phyloP scores from a whole-genome alignment of 2,113 vertebrate species.

The Tachysurus vachellii region DNA sequence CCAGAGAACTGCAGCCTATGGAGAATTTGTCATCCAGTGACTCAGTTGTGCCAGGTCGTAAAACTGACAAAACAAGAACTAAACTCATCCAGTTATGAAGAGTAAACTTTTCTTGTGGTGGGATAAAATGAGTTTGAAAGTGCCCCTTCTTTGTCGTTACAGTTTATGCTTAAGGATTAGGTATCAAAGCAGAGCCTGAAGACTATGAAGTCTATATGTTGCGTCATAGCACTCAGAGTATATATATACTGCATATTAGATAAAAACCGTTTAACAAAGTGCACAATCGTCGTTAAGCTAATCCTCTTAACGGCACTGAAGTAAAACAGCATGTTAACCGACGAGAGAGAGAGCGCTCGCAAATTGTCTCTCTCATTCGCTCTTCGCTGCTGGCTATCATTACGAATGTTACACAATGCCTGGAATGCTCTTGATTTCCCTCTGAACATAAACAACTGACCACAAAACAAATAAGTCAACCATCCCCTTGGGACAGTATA shows the following conservation, averaged over 20 bases:
- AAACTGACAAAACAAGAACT: conserved; percentile 13
- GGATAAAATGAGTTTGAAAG: background rate
- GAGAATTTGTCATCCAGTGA: background rate
- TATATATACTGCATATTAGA: background rate
- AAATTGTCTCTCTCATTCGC: background rate
- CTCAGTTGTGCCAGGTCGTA: conserved; percentile 8
- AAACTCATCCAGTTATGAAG: background rate
- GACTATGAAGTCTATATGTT: background rate
- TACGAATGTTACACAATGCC: conserved; percentile 30
- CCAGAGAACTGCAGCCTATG: conserved; percentile 18
- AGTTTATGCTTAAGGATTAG: background rate
- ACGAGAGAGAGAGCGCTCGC: background rate
- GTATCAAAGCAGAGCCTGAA: background rate
- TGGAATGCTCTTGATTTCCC: conserved; percentile 44
- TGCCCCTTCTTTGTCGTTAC: background rate
- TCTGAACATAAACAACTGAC: conserved; percentile 42
- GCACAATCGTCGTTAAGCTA: background rate
- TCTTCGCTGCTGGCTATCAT: conserved; percentile 16
- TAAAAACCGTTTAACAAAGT: background rate
- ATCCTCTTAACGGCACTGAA: background rate
- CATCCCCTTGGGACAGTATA: conserved; percentile 32
- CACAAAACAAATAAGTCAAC: conserved; percentile 40
- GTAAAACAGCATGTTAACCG: background rate
- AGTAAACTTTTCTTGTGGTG: background rate
- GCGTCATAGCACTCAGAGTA: background rate